phyloP scores from a whole-genome alignment of 2,888 invertebrate genomes.

The Oligia fasciuncula region DNA sequence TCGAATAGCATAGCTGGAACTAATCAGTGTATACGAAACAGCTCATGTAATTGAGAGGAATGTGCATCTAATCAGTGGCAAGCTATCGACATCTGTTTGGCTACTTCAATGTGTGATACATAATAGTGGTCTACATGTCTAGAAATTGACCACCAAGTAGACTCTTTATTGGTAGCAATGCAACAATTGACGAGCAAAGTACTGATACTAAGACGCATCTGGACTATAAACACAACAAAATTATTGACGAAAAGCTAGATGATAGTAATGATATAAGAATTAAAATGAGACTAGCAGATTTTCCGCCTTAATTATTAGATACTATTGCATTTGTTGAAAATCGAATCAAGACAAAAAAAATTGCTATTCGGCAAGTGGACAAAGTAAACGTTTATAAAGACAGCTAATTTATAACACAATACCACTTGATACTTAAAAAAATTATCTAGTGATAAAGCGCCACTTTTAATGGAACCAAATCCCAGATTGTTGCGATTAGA shows the following conservation, averaged over 20 bases:
- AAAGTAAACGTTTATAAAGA: neutral
- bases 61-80: conserved; percentile 56
- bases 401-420: neutral
- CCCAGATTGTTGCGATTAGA: conserved; percentile 34
- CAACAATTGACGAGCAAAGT: conserved; percentile 24
- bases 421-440: neutral
- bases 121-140: neutral
- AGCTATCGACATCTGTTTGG: conserved; percentile 50
- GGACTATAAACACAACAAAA: neutral
- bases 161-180: conserved; percentile 25
- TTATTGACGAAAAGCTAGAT: neutral
- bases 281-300: neutral
- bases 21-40: conserved; percentile 49
- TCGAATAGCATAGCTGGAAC: conserved; percentile 50
- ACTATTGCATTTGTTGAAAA: neutral
- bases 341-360: neutral
- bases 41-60: conserved; percentile 50
- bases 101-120: conserved; percentile 41
- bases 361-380: too few species aligned
- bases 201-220: conserved; percentile 18
- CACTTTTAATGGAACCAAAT: conserved; percentile 19
- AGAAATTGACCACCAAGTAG: conserved; percentile 29
- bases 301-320: neutral
- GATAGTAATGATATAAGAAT: neutral
- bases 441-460: conserved; percentile 20